These are phyloP conservation scores for Peucedramus taeniatus DNA, from an alignment of 2,113 vertebrate species.

Conservation along the genomic window DNA sequence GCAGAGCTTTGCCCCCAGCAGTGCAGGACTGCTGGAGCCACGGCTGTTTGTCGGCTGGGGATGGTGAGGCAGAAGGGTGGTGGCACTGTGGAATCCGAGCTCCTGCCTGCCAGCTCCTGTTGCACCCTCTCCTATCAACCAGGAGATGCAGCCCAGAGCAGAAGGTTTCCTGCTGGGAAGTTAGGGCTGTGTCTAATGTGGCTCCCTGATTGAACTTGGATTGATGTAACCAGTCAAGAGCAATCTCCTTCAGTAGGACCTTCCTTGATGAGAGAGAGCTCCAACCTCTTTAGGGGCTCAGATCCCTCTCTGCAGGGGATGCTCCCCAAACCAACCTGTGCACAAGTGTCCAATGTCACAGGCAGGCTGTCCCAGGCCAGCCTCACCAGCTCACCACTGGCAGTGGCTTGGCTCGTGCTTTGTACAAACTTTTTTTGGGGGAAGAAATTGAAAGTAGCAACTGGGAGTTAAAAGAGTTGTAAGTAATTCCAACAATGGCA, in stretches of 20 bases:
- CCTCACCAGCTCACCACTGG: background rate
- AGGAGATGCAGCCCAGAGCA: background rate
- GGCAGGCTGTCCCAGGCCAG: background rate
- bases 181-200: background rate
- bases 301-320: background rate
- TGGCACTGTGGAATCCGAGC: accelerated
- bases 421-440: accelerated
- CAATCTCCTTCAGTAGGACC: background rate
- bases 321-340: background rate
- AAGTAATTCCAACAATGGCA: background rate
- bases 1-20: background rate
- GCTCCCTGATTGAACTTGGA: background rate
- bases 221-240: background rate
- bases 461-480: background rate
- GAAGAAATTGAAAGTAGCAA: background rate
- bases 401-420: background rate
- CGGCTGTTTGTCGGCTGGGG: background rate
- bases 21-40: background rate
- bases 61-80: background rate
- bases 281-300: background rate
- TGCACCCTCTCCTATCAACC: background rate
- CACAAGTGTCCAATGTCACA: background rate
- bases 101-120: background rate
- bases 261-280: background rate
- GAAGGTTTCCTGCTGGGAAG: background rate